Conservation (phyloP, 2,113 vertebrate species). For the Indicator indicator region DNA sequence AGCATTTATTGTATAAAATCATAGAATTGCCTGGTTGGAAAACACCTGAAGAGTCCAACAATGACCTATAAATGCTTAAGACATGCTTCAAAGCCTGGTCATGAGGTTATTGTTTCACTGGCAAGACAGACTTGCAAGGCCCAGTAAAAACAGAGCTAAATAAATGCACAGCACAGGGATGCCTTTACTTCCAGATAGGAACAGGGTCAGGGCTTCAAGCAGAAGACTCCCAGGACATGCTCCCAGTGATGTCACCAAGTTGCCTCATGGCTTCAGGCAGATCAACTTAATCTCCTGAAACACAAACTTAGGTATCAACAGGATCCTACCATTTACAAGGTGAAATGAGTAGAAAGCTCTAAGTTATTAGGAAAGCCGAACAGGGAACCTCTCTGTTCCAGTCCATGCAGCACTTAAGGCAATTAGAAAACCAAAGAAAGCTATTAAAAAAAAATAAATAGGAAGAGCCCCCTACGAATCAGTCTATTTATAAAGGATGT, state of each 20-base stretch:
- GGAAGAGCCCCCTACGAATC: accelerated
- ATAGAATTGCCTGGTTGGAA: too few relatives aligned
- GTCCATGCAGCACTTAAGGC: not conserved
- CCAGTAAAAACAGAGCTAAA: not conserved
- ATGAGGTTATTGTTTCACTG: accelerated
- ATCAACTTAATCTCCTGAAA: not conserved
- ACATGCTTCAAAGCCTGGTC: accelerated
- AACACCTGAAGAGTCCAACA: too few relatives aligned
- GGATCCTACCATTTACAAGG: not conserved
- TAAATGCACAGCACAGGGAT: accelerated
- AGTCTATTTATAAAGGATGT: not conserved
- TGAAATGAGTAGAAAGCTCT: not conserved
- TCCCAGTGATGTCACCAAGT: not conserved
- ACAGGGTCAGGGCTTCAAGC: accelerated
- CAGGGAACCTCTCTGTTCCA: not conserved
- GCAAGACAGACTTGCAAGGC: not conserved
- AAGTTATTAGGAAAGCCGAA: accelerated
- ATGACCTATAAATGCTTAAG: not conserved
- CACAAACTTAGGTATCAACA: accelerated
- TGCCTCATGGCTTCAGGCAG: not conserved
- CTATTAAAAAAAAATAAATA: too few relatives aligned
- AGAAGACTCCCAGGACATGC: accelerated
- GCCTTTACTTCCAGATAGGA: accelerated
- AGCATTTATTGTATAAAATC: not conserved
- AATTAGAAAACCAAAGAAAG: too few relatives aligned